Base-by-base conservation (phyloP, 1,140 invertebrate genomes). In the Trichonephila clavipes region DNA sequence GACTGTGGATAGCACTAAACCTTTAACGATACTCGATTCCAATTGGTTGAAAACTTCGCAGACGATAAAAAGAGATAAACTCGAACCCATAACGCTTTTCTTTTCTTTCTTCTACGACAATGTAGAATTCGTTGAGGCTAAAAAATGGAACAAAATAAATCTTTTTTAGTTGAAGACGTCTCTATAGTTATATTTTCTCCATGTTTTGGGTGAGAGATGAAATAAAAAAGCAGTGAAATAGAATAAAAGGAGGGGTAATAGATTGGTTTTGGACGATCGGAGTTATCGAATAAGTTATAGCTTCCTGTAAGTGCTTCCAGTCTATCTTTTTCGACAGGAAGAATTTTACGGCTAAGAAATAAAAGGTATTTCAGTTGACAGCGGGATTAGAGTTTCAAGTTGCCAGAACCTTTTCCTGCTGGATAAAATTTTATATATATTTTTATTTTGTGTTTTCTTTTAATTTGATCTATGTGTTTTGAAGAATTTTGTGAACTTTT, bases 121-220 rank as follows among this genome's bases (percentile, higher is more conserved):
- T 64, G 90, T 85, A 69, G 58, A 64, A 82, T 92, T 83, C 61
- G 44, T n/a, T 40, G n/a, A n/a, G 28, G 61, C 61, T 92, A 92
- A 92, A 92, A 92, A 92, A 92, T 92, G 90, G 81, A 58, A 85
- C 88, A 92, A 85, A 92, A 92, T 92, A 92, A 92, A 92, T 92
- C 90, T 89, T 92, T 85, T 81, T 85, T 92, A 92, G 61, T 66
- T 59, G 77, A 85, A 85, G 77, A 85, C 90, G 58, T 85, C 82
- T 92, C 77, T 85, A 92, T 85, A 85, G 77, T 85, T 85, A 92
- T 92, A 92, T 92, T 81, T 85, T 85, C 40, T 28, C 61, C 61
- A 92, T 92, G 90, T 92, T 92, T 92, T 66, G 58, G 82, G 69
- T 12, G 51, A 59, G 18, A 61, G n/a, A 92, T 66, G 61, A 91